Percentiles rank a stretch among this genome's conserved stretches.
These are phyloP conservation scores for Ctena decussata DNA, from an alignment of 2,888 invertebrate species.

Conservation along the genomic window DNA sequence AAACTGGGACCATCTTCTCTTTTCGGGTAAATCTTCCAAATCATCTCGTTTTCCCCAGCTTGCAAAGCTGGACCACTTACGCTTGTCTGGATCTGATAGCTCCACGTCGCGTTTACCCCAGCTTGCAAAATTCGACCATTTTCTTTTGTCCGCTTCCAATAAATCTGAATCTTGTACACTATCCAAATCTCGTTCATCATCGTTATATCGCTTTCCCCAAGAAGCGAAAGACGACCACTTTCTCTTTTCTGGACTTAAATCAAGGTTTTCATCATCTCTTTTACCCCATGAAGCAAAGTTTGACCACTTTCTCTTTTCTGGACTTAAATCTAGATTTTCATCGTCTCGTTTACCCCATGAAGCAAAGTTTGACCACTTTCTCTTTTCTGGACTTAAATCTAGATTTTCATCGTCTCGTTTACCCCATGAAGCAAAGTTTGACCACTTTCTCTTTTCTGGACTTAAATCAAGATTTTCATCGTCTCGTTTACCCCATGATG, in stretches of 20 bases:
- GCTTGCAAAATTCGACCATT: conserved; percentile 41
- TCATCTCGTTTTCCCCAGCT: conserved; percentile 55
- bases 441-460: conserved; percentile 55
- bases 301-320: conserved; percentile 56
- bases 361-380: conserved; percentile 56
- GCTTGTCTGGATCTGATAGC: background rate
- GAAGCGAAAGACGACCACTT: conserved; percentile 55
- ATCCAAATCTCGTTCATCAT: background rate
- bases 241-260: conserved; percentile 32
- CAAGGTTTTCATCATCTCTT: conserved; percentile 8
- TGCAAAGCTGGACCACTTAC: conserved; percentile 54
- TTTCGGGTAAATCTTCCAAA: background rate
- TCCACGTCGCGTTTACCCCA: conserved; percentile 48
- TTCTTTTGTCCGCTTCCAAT: conserved; percentile 26
- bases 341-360: conserved; percentile 54
- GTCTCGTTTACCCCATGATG: conserved; percentile 48
- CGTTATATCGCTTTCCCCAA: conserved; percentile 53
- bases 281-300: conserved; percentile 50
- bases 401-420: conserved; percentile 38
- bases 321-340: background rate
- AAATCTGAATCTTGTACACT: background rate
- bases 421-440: conserved; percentile 54
- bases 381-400: background rate
- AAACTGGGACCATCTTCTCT: conserved; percentile 39
- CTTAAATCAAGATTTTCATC: background rate